These are phyloP conservation scores for Grus americana DNA, from an alignment of 2,113 vertebrate genomes.

Conservation along the genomic window DNA sequence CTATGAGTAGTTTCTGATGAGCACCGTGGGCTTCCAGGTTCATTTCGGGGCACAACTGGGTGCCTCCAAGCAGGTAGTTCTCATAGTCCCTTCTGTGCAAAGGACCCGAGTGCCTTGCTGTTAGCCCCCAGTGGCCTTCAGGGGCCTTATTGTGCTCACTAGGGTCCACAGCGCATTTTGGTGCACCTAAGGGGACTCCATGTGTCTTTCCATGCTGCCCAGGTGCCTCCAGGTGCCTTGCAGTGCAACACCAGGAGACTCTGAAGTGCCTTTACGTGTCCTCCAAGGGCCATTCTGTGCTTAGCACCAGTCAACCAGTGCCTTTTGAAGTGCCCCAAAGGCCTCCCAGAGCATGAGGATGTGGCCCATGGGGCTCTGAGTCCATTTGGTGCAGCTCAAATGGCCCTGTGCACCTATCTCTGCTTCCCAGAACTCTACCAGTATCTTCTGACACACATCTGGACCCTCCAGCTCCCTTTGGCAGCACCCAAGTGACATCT, in stretches of 20 bases:
- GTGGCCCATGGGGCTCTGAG: background rate
- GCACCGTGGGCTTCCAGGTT: background rate
- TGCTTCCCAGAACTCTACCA: background rate
- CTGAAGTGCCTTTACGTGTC: background rate
- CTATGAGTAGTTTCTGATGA: background rate
- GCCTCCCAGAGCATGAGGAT: background rate
- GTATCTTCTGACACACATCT: no score
- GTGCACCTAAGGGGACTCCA: background rate
- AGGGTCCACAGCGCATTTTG: background rate
- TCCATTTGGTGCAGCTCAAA: background rate
- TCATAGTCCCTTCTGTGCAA: background rate
- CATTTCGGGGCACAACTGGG: background rate
- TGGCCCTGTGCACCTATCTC: fast-evolving
- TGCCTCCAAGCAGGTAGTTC: background rate
- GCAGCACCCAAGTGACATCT: background rate
- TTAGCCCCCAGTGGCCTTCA: background rate
- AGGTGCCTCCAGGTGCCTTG: background rate
- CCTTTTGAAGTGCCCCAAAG: background rate
- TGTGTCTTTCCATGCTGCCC: background rate
- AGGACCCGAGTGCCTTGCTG: background rate
- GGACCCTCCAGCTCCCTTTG: background rate
- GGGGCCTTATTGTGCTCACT: background rate
- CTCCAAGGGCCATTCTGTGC: no score
- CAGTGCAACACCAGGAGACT: no score
- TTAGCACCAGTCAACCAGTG: background rate